Evolutionary conservation across 1,140 invertebrate genomes (phyloP).

Genomic region (Megalonaias nervosa): DNA sequence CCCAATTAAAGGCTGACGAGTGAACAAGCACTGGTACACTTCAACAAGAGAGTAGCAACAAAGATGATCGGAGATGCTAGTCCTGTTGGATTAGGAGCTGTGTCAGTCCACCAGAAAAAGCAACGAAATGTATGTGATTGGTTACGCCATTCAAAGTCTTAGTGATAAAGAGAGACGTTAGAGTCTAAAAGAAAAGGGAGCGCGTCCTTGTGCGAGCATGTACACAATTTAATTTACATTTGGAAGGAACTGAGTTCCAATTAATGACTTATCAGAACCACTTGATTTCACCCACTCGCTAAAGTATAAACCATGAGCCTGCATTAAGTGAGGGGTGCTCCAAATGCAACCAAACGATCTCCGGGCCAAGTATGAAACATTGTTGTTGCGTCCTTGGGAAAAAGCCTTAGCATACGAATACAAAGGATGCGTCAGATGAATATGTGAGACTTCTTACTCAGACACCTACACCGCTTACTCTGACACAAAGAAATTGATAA

Average conservation of each 20-base stretch:
- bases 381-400: too few species aligned
- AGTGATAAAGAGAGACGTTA: conserved; percentile 49
- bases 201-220: conserved; percentile 64
- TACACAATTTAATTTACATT: conserved; percentile 61
- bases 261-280: conserved; percentile 2
- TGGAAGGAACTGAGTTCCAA: conserved; percentile 59
- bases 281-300: conserved; percentile 7
- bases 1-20: conserved; percentile 15
- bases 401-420: conserved; percentile 4
- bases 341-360: conserved; percentile 25
- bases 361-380: neutral
- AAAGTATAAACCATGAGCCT: conserved; percentile 31
- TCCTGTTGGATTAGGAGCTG: conserved; percentile 27
- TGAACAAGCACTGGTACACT: conserved; percentile 21
- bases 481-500: too few species aligned
- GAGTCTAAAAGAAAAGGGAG: conserved; percentile 67
- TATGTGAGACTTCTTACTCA: neutral
- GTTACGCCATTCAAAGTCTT: conserved; percentile 38
- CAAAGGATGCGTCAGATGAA: neutral
- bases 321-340: conserved; percentile 36
- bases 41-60: conserved; percentile 19
- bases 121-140: conserved; percentile 26
- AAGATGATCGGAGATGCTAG: conserved; percentile 40
- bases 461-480: too few species aligned
- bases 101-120: conserved; percentile 29